phyloP scores from a whole-genome alignment of 2,797 vertebrate species.

The Crocidura indochinensis region DNA sequence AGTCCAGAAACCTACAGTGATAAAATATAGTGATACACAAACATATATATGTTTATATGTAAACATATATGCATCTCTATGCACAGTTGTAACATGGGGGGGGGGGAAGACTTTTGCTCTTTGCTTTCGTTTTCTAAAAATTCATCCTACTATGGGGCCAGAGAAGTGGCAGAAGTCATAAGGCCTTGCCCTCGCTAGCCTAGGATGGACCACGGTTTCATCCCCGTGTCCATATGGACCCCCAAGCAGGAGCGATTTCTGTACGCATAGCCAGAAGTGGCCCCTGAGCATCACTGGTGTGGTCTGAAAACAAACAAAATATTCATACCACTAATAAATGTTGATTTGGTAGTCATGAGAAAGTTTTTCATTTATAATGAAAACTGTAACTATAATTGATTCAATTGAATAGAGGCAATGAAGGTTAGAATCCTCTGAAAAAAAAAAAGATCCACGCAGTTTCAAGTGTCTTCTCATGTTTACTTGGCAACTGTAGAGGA shows the following conservation, averaged over 20 bases:
- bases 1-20: too few relatives aligned
- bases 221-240: too few relatives aligned
- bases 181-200: too few relatives aligned
- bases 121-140: slow-evolving; percentile 12
- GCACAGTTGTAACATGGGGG: too few relatives aligned
- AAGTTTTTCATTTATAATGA: background rate
- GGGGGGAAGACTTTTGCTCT: background rate
- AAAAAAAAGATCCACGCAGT: background rate
- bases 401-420: background rate
- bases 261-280: too few relatives aligned
- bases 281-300: too few relatives aligned
- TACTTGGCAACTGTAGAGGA: background rate
- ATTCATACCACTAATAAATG: background rate
- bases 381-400: background rate
- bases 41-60: background rate
- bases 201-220: too few relatives aligned
- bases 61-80: too few relatives aligned
- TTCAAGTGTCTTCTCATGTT: background rate
- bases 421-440: background rate
- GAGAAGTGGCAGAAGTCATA: too few relatives aligned
- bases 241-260: too few relatives aligned
- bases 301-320: background rate
- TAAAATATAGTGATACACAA: background rate
- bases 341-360: background rate
- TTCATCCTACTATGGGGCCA: background rate